Percentiles rank a stretch among this genome's conserved stretches.
Conservation (phyloP, 2,888 invertebrate genomes). For the Lissonota sp. region DNA sequence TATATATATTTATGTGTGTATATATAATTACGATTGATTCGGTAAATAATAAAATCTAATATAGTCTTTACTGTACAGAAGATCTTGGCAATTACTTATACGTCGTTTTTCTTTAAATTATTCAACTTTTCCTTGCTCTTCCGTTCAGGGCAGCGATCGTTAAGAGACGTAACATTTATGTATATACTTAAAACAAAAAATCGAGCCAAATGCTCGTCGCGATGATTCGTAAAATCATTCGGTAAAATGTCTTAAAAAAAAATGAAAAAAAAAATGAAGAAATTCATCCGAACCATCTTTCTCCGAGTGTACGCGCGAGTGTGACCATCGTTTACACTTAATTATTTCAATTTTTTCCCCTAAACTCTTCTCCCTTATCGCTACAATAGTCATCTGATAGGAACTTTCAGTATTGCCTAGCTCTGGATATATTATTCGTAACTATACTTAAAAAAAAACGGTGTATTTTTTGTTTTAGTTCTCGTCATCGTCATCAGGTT, state of each 20-base stretch:
- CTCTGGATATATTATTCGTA: slow-evolving; percentile 82
- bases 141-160: slow-evolving; percentile 63
- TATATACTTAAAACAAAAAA: slow-evolving; percentile 56
- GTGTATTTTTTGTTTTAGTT: slow-evolving; percentile 50
- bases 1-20: slow-evolving; percentile 49
- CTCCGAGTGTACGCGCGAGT: slow-evolving; percentile 44
- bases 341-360: slow-evolving; percentile 65
- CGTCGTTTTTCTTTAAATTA: slow-evolving; percentile 1
- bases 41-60: slow-evolving; percentile 69
- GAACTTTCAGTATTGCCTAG: slow-evolving; percentile 84
- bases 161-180: slow-evolving; percentile 35
- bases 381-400: slow-evolving; percentile 83
- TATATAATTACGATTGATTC: slow-evolving; percentile 56
- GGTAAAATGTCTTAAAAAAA: slow-evolving; percentile 42
- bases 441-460: slow-evolving; percentile 65
- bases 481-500: slow-evolving; percentile 53
- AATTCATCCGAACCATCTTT: slow-evolving; percentile 54
- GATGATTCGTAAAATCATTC: slow-evolving; percentile 19
- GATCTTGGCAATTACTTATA: slow-evolving; percentile 69
- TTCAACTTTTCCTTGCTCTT: slow-evolving; percentile 50
- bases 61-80: slow-evolving; percentile 80
- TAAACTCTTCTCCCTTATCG: slow-evolving; percentile 63
- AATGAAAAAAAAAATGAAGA: slow-evolving; percentile 29
- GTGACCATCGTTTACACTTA: slow-evolving; percentile 42
- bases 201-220: slow-evolving; percentile 27